phyloP scores from a whole-genome alignment of 2,888 invertebrate species.

The Patella pellucida region DNA sequence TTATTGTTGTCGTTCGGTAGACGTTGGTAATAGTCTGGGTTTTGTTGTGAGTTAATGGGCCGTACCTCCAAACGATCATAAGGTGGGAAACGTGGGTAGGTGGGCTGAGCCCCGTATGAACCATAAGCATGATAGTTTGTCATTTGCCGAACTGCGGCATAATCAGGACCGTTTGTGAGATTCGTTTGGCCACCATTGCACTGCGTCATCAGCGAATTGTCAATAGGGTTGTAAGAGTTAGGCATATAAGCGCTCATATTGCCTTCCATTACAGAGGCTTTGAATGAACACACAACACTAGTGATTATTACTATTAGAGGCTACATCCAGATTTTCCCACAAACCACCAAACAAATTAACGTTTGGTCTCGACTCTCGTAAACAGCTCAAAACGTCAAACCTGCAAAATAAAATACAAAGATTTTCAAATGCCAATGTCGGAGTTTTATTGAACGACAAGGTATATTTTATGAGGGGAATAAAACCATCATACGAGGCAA shows the following conservation, averaged over 20 bases:
- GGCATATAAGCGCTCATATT: slow-evolving; percentile 24
- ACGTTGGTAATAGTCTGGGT: slow-evolving; percentile 10
- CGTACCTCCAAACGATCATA: slow-evolving; percentile 30
- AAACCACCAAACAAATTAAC: no score
- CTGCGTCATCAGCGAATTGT: slow-evolving; percentile 13
- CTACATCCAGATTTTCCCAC: neutral
- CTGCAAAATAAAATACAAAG: neutral
- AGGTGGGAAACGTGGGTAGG: slow-evolving; percentile 32
- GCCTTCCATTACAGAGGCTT: slow-evolving; percentile 17
- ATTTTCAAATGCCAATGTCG: neutral
- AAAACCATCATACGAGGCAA: slow-evolving; percentile 5
- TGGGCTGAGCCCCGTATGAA: slow-evolving; percentile 20
- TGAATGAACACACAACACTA: no score
- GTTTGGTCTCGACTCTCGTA: no score
- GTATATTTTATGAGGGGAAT: slow-evolving; percentile 8
- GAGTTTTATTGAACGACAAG: slow-evolving; percentile 2
- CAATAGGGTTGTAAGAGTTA: slow-evolving; percentile 20
- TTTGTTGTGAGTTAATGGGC: slow-evolving; percentile 14
- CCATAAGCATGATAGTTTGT: slow-evolving; percentile 16
- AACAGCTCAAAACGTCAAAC: neutral
- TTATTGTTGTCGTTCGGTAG: slow-evolving; percentile 13
- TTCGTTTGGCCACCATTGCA: slow-evolving; percentile 18
- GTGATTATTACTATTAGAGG: no score
- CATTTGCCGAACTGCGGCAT: slow-evolving; percentile 26
- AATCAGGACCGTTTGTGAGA: slow-evolving; percentile 13